Evolutionary conservation across 1,140 invertebrate species (phyloP).

Genomic region (Drosophila santomea): DNA sequence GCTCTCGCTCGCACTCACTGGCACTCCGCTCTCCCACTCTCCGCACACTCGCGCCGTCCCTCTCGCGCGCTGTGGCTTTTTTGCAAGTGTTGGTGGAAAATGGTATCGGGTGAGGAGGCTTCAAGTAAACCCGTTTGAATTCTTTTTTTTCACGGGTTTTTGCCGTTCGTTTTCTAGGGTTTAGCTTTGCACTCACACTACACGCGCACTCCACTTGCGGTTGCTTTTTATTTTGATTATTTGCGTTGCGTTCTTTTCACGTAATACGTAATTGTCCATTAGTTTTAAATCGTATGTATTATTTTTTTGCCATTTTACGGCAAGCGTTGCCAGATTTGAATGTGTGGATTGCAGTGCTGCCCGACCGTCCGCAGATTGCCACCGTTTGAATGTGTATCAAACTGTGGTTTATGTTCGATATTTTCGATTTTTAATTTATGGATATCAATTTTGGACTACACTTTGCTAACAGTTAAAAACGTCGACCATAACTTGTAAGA

Average conservation of each 20-base stretch:
- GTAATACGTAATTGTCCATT: conserved; percentile 81
- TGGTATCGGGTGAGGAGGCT: conserved; percentile 50
- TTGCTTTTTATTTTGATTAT: conserved; percentile 52
- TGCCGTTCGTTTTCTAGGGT: conserved; percentile 25
- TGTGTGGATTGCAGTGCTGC: neutral
- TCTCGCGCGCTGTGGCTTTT: conserved; percentile 57
- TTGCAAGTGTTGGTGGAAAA: conserved; percentile 76
- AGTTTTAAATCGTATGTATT: conserved; percentile 80
- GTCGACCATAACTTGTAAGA: neutral
- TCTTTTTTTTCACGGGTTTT: conserved; percentile 45
- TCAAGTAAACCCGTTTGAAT: conserved; percentile 62
- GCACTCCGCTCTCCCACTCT: conserved; percentile 48
- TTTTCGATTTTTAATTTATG: too few species aligned
- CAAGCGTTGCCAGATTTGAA: conserved; percentile 40
- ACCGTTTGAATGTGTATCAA: conserved; percentile 3
- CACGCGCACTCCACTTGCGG: neutral
- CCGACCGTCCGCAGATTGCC: neutral
- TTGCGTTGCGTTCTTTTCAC: conserved; percentile 75
- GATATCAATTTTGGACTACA: too few species aligned
- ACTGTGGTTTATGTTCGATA: too few species aligned
- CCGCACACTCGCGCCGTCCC: conserved; percentile 56
- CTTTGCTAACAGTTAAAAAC: too few species aligned
- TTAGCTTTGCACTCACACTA: conserved; percentile 42
- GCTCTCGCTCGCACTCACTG: conserved; percentile 40
- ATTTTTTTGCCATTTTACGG: conserved; percentile 73